Conservation (phyloP, 2,888 invertebrate species). For the Heterodera filipjevi region DNA sequence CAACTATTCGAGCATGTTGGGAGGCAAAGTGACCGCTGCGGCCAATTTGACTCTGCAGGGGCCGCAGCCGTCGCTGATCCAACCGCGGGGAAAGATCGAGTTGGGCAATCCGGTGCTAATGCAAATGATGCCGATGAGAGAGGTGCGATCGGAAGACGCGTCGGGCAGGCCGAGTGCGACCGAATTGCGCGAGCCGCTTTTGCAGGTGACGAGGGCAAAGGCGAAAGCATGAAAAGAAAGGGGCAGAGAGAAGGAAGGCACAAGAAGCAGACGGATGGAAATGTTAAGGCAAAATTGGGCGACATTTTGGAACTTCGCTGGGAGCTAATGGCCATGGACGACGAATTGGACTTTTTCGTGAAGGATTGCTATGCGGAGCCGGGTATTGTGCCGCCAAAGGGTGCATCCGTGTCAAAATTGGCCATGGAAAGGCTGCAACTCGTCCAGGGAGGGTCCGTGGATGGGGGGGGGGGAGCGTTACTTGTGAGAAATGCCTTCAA, state of each 20-base stretch:
- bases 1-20: conserved; percentile 63
- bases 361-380: conserved; percentile 63
- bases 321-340: conserved; percentile 66
- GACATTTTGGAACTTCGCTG: conserved; percentile 64
- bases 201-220: no score
- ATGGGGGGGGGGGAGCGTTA: neutral
- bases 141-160: neutral
- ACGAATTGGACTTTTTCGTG: conserved; percentile 65
- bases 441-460: conserved; percentile 57
- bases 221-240: no score
- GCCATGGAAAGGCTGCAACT: conserved; percentile 54
- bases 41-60: conserved; percentile 64
- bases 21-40: conserved; percentile 60
- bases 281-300: conserved; percentile 60
- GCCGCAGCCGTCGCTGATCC: conserved; percentile 63
- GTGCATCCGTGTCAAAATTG: conserved; percentile 25
- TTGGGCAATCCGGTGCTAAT: conserved; percentile 65
- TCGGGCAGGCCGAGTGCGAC: conserved; percentile 7
- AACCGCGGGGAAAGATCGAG: conserved; percentile 65
- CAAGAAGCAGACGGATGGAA: no score
- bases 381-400: conserved; percentile 44
- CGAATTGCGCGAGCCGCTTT: conserved; percentile 42
- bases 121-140: conserved; percentile 49
- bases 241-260: neutral
- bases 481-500: neutral